A percentile compares a stretch with the other conserved stretches of the same genome.
Conservation (phyloP, 2,888 invertebrate genomes). For the Drosophila lacicola region DNA sequence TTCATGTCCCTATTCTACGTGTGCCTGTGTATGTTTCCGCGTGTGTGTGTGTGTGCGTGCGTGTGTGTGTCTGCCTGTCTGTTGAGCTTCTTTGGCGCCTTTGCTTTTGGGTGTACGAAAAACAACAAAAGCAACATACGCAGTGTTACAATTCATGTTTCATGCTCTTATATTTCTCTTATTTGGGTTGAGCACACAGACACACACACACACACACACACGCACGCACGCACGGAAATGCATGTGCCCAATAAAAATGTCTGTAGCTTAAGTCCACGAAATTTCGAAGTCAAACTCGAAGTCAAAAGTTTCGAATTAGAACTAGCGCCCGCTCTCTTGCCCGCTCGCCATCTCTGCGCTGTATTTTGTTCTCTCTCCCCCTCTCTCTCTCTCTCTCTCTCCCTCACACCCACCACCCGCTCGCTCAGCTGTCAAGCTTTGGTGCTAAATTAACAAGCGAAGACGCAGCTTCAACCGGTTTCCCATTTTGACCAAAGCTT, state of each 20-base stretch:
- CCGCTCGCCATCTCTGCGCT: not conserved
- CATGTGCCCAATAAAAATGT: constrained; percentile 31
- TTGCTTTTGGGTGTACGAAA: constrained; percentile 7
- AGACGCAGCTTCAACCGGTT: constrained; percentile 73
- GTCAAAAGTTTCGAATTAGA: constrained; percentile 31
- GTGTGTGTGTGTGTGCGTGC: not conserved
- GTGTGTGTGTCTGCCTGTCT: not conserved
- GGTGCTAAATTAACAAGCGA: constrained; percentile 56
- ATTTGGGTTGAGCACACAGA: constrained; percentile 14
- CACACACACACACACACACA: constrained; percentile 1
- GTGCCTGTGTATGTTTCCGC: constrained; percentile 10
- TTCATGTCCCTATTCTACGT: constrained; percentile 35
- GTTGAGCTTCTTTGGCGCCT: constrained; percentile 4
- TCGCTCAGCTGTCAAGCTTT: constrained; percentile 7
- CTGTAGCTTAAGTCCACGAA: constrained; percentile 5
- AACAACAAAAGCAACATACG: not conserved
- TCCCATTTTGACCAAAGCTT: constrained; percentile 56
- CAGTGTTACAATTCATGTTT: constrained; percentile 12
- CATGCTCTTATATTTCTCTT: constrained; percentile 30
- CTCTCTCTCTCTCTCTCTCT: constrained; percentile 8
- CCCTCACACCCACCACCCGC: constrained; percentile 14
- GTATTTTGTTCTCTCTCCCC: not conserved
- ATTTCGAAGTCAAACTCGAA: constrained; percentile 31
- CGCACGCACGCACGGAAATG: constrained; percentile 23
- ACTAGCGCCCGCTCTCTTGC: not conserved